A percentile compares a stretch with the other conserved stretches of the same genome.
phyloP scores from a whole-genome alignment of 2,113 vertebrate genomes.

The Fulica atra region DNA sequence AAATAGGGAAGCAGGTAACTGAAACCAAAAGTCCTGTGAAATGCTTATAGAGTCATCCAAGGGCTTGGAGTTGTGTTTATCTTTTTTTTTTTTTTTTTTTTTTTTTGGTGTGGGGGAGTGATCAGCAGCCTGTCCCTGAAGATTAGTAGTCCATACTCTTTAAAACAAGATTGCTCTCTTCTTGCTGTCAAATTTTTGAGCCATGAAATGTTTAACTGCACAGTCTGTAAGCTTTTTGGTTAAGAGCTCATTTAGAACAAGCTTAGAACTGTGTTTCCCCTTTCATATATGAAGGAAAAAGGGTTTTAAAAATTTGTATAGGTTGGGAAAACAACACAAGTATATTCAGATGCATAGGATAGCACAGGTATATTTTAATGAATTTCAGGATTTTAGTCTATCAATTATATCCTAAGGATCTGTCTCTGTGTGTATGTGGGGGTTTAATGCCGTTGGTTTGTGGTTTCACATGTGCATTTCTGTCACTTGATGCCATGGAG shows the following conservation, averaged over 20 bases:
- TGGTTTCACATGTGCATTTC: background rate
- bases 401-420: background rate
- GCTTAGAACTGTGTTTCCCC: background rate
- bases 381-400: background rate
- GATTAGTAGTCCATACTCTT: background rate
- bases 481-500: background rate
- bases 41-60: background rate
- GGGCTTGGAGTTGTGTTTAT: background rate
- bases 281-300: background rate
- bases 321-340: background rate
- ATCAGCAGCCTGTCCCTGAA: background rate
- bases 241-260: background rate
- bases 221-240: background rate
- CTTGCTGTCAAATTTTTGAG: background rate
- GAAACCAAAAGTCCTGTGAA: background rate
- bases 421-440: background rate
- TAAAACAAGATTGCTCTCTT: background rate
- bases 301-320: background rate
- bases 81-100: background rate
- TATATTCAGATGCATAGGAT: background rate
- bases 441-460: background rate
- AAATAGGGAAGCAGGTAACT: background rate
- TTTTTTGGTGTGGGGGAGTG: no score
- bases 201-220: background rate
- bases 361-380: background rate